Evolutionary conservation across 2,888 invertebrate genomes (phyloP).

Genomic region (Aphelenchoides bicaudatus): DNA sequence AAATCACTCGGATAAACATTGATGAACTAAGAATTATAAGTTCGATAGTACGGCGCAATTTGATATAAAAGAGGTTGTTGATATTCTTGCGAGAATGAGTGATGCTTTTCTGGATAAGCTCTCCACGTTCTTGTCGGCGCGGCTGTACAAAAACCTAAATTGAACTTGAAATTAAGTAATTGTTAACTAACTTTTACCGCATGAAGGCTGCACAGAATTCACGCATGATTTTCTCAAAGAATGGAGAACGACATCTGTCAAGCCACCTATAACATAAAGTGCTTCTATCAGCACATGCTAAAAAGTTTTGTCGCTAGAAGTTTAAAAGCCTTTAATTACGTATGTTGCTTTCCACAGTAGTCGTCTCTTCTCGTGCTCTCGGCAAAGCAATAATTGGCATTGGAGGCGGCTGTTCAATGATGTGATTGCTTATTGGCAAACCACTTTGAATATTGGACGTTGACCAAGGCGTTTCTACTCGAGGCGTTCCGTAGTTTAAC

Average conservation of each 20-base stretch:
- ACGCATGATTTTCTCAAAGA: constrained; percentile 59
- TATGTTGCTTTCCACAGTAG: neutral
- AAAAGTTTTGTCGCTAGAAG: constrained; percentile 16
- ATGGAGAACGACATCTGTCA: constrained; percentile 51
- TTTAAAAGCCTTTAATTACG: neutral
- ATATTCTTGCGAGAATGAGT: neutral
- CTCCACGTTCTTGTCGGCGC: constrained; percentile 9
- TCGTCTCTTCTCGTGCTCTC: neutral
- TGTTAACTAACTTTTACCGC: neutral
- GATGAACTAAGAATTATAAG: neutral
- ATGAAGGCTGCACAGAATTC: constrained; percentile 32
- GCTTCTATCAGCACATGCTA: constrained; percentile 49
- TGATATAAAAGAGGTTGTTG: constrained; percentile 1
- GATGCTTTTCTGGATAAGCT: constrained; percentile 9
- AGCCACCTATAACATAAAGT: constrained; percentile 59
- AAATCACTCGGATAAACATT: constrained; percentile 7
- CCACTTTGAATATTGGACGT: neutral
- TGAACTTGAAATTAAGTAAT: neutral
- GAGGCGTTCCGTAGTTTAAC: neutral
- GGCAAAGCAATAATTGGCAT: neutral
- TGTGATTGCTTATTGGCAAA: constrained; percentile 16
- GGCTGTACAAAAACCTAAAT: constrained; percentile 27
- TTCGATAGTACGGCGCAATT: neutral
- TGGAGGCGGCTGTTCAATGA: constrained; percentile 19
- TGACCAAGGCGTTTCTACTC: constrained; percentile 13